phyloP scores from a whole-genome alignment of 35 echinoderm and acorn worm genomes.

The Strongylocentrotus purpuratus region DNA sequence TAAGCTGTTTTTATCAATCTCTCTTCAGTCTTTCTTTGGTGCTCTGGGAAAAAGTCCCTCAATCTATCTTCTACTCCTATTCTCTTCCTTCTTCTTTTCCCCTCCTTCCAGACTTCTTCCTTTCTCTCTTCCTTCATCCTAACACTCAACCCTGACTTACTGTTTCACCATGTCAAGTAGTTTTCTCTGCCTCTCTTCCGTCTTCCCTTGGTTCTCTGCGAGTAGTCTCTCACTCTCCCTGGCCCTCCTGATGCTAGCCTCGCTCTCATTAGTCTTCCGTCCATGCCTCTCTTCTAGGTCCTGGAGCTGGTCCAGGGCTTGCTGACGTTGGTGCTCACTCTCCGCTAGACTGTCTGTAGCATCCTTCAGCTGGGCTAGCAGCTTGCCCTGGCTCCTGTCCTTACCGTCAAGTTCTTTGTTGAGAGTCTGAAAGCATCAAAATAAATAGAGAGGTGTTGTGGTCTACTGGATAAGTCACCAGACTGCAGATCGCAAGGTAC shows the following conservation, averaged over 20 bases:
- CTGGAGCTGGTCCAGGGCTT: constrained; percentile 75
- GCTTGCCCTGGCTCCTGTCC: constrained; percentile 73
- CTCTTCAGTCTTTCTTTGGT: too few relatives aligned
- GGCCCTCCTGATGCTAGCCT: constrained; percentile 44
- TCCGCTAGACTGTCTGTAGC: constrained; percentile 65
- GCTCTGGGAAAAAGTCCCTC: too few relatives aligned
- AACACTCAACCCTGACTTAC: constrained; percentile 46
- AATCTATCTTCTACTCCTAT: too few relatives aligned
- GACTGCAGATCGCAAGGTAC: too few relatives aligned
- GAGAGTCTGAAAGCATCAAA: constrained; percentile 53
- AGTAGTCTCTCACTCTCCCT: constrained; percentile 68
- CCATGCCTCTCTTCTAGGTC: constrained; percentile 72
- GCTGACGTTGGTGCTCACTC: constrained; percentile 75
- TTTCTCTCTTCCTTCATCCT: too few relatives aligned
- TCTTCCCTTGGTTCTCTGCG: constrained; percentile 66
- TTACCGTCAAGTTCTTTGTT: constrained; percentile 89
- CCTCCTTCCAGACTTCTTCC: too few relatives aligned
- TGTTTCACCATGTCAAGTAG: constrained; percentile 84
- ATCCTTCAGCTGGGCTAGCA: constrained; percentile 71
- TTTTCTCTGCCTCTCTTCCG: constrained; percentile 70
- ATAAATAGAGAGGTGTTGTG: too few relatives aligned
- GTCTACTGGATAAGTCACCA: too few relatives aligned
- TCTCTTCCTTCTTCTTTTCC: too few relatives aligned
- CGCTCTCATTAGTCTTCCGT: constrained; percentile 56
- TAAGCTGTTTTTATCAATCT: too few relatives aligned